Evolutionary conservation across 2,797 vertebrate species (phyloP).

Genomic region (Hapalemur alaotrensis): DNA sequence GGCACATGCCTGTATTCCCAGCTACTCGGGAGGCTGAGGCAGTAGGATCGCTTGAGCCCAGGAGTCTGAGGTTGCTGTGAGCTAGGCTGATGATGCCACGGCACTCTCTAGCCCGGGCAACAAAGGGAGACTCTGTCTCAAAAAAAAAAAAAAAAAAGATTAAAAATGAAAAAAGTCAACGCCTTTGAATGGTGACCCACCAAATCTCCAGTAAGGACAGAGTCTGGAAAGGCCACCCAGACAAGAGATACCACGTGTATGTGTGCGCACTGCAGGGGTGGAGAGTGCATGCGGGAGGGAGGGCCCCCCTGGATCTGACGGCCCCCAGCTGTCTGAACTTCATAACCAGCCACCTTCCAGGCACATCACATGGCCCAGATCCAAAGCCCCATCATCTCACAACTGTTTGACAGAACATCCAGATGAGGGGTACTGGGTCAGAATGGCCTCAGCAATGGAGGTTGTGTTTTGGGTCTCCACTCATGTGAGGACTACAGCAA

Average conservation of each 20-base stretch:
- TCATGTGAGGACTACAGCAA: not conserved
- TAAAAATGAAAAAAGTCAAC: not conserved
- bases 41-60: too few relatives aligned
- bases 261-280: fast-evolving
- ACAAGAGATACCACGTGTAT: not conserved
- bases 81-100: too few relatives aligned
- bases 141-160: not conserved
- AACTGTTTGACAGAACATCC: not conserved
- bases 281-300: not conserved
- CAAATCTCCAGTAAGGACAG: not conserved
- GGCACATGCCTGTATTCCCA: too few relatives aligned
- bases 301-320: not conserved
- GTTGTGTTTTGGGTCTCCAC: not conserved
- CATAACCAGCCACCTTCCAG: not conserved
- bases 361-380: not conserved
- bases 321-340: not conserved
- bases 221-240: not conserved
- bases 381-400: not conserved
- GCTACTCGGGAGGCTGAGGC: too few relatives aligned
- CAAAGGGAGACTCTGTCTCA: too few relatives aligned
- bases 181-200: not conserved
- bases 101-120: too few relatives aligned
- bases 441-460: not conserved
- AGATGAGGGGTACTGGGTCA: not conserved
- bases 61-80: too few relatives aligned